Percentiles rank a stretch among this genome's conserved stretches.
Conservation (phyloP, 2,113 vertebrate genomes). For the Felis chaus region DNA sequence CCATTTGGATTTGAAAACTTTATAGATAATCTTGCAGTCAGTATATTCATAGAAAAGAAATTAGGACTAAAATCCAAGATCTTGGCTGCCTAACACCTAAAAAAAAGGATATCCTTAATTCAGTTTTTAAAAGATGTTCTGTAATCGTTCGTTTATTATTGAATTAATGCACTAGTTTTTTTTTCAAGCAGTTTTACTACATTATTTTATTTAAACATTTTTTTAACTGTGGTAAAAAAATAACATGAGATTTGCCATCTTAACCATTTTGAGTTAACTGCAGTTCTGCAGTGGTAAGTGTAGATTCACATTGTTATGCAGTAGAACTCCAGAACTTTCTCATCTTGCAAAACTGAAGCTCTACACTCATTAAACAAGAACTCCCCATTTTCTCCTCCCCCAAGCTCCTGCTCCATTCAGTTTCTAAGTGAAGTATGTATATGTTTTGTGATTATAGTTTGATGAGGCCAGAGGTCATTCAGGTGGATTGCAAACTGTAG, state of each 20-base stretch:
- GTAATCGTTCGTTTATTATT: constrained; percentile 19
- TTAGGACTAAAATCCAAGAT: neutral
- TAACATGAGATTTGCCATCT: neutral
- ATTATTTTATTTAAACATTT: neutral
- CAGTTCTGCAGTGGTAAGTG: neutral
- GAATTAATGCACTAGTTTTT: neutral
- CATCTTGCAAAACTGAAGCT: constrained; percentile 13
- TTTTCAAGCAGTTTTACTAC: neutral
- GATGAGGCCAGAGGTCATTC: neutral
- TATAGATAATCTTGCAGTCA: neutral
- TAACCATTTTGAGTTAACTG: neutral
- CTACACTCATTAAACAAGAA: neutral
- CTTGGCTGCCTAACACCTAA: neutral
- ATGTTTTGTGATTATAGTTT: neutral
- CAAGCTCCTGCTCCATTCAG: neutral
- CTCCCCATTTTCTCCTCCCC: neutral
- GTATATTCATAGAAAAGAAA: neutral
- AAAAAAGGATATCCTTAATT: neutral
- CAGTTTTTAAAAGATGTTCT: neutral
- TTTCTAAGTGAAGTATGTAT: neutral
- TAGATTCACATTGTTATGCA: neutral
- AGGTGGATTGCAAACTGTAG: neutral
- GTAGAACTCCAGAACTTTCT: neutral
- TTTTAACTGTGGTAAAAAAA: neutral
- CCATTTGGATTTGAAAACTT: neutral